Conservation (phyloP, 2,113 vertebrate genomes). For the Trogon melanurus region DNA sequence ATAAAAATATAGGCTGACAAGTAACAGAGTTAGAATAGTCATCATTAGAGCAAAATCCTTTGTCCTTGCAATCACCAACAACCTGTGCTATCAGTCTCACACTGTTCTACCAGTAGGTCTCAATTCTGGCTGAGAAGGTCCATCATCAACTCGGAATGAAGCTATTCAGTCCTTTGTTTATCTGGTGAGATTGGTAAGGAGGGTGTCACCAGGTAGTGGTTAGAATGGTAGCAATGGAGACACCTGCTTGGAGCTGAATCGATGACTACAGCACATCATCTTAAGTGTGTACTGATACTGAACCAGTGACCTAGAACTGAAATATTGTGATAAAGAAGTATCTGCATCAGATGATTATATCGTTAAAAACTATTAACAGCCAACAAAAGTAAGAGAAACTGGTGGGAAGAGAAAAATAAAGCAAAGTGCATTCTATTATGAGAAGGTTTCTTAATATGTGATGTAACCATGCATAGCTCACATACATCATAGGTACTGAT, state of each 20-base stretch:
- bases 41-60: neutral
- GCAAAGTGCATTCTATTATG: neutral
- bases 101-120: neutral
- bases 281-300: neutral
- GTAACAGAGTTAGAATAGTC: neutral
- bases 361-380: neutral
- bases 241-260: neutral
- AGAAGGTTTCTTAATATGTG: neutral
- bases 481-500: neutral
- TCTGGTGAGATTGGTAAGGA: neutral
- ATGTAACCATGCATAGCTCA: neutral
- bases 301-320: neutral
- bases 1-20: neutral
- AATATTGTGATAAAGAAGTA: neutral
- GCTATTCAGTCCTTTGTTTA: neutral
- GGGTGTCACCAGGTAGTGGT: neutral
- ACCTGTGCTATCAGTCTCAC: neutral
- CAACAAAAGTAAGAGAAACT: neutral
- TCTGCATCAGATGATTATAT: neutral
- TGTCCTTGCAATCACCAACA: fast-evolving
- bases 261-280: neutral
- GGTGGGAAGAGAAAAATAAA: neutral
- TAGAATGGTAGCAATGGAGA: neutral
- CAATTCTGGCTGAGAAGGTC: neutral
- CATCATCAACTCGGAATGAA: neutral